phyloP scores from a whole-genome alignment of 2,888 invertebrate genomes.

The Aleiodes alternator region DNA sequence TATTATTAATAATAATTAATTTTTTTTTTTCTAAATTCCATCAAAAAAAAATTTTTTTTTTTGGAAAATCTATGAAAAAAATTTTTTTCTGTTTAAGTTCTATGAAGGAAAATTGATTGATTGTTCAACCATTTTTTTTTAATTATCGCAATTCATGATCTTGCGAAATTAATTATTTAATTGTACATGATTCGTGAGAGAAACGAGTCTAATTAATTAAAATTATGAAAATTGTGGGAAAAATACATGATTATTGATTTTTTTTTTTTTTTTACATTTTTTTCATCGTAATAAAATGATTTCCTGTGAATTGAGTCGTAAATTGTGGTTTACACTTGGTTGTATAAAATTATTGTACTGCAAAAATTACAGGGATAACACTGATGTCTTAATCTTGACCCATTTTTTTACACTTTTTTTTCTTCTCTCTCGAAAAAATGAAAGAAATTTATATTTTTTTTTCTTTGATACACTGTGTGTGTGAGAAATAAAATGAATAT shows the following conservation, averaged over 20 bases:
- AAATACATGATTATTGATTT: background rate
- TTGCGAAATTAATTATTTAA: background rate
- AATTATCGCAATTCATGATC: too few relatives aligned
- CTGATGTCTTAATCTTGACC: conserved; percentile 5
- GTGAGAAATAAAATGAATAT: too few relatives aligned
- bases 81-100: too few relatives aligned
- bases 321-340: too few relatives aligned
- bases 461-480: too few relatives aligned
- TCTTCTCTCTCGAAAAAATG: too few relatives aligned
- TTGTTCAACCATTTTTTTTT: too few relatives aligned
- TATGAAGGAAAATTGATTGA: background rate
- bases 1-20: conserved; percentile 12
- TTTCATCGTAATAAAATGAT: background rate
- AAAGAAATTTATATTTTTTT: too few relatives aligned
- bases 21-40: background rate
- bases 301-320: too few relatives aligned
- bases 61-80: background rate
- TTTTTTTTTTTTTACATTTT: too few relatives aligned
- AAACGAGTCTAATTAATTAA: too few relatives aligned
- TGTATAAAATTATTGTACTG: background rate
- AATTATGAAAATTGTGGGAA: conserved; percentile 10
- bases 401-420: background rate
- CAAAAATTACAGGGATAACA: background rate
- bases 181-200: too few relatives aligned
- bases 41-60: conserved; percentile 2